A percentile compares a stretch with the other conserved stretches of the same genome.
Conservation (phyloP, 2,888 invertebrate genomes). For the Hololepta plana region DNA sequence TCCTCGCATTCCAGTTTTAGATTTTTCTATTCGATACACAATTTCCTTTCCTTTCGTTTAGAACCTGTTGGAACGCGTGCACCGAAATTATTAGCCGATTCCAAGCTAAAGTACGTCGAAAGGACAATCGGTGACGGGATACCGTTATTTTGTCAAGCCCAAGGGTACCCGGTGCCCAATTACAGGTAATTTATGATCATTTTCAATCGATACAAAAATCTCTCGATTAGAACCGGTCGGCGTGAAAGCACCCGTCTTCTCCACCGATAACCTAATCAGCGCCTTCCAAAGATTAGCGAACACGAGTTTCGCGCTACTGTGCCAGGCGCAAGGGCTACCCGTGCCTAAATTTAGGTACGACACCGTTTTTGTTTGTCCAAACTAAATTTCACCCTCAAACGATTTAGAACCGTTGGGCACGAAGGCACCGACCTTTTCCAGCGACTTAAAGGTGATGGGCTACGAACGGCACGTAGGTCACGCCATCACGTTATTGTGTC, state of each 20-base stretch:
- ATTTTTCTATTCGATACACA: conserved; percentile 1
- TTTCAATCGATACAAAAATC: no score
- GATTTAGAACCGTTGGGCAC: conserved; percentile 40
- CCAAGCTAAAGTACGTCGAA: conserved; percentile 20
- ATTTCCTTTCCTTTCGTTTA: conserved; percentile 5
- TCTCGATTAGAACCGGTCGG: conserved; percentile 42
- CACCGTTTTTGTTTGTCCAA: conserved; percentile 3
- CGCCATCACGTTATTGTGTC: conserved; percentile 41
- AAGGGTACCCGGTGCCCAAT: conserved; percentile 34
- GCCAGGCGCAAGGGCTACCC: conserved; percentile 64
- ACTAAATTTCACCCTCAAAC: conserved; percentile 4
- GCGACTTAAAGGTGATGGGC: conserved; percentile 27
- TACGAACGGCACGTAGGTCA: conserved; percentile 19
- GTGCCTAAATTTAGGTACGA: conserved; percentile 18
- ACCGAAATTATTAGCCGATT: conserved; percentile 20
- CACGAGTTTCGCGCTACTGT: conserved; percentile 48
- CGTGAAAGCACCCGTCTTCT: conserved; percentile 42
- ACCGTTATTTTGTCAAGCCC: conserved; percentile 33
- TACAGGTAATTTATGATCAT: not conserved
- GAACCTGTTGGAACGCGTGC: conserved; percentile 12
- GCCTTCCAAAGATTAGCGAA: conserved; percentile 45
- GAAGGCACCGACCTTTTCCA: conserved; percentile 44
- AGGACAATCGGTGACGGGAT: conserved; percentile 19
- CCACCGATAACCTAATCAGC: conserved; percentile 46
- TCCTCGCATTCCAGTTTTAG: no score